These are phyloP conservation scores for Hipparchia semele DNA, from an alignment of 2,888 invertebrate species.

Conservation along the genomic window DNA sequence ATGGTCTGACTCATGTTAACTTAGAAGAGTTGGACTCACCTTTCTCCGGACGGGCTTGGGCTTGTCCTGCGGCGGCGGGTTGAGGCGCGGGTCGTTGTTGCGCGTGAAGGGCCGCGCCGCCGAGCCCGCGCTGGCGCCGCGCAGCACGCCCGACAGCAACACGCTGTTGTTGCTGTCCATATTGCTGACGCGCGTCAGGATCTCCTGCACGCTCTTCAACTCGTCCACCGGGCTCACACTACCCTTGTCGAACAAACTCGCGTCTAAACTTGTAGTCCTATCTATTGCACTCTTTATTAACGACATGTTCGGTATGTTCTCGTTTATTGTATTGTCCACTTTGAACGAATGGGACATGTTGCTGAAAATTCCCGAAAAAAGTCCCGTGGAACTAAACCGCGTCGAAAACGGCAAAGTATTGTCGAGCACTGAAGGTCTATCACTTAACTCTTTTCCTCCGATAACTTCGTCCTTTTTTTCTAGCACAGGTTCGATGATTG, in stretches of 20 bases:
- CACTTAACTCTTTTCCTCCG: slow-evolving; percentile 46
- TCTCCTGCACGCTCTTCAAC: slow-evolving; percentile 75
- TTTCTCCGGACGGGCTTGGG: slow-evolving; percentile 80
- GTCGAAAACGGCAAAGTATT: slow-evolving; percentile 63
- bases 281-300: slow-evolving; percentile 80
- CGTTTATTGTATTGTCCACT: slow-evolving; percentile 61
- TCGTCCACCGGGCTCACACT: slow-evolving; percentile 69
- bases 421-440: slow-evolving; percentile 61
- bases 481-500: slow-evolving; percentile 44
- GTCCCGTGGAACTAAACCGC: slow-evolving; percentile 69
- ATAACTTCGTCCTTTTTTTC: slow-evolving; percentile 32
- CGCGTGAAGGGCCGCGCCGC: slow-evolving; percentile 41
- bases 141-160: slow-evolving; percentile 74
- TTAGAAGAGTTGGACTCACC: slow-evolving; percentile 56
- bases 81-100: slow-evolving; percentile 70
- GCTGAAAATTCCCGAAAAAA: slow-evolving; percentile 75
- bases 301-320: slow-evolving; percentile 74
- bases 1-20: background rate
- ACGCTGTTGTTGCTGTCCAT: slow-evolving; percentile 81
- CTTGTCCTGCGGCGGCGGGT: slow-evolving; percentile 75
- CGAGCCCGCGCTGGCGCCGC: slow-evolving; percentile 44
- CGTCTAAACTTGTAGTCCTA: slow-evolving; percentile 76
- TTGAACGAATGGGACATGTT: slow-evolving; percentile 68
- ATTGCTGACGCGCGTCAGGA: slow-evolving; percentile 77
- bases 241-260: slow-evolving; percentile 70